Evolutionary conservation across 37 sponge, comb jelly and placozoan species (phyloP).

Genomic region (Ephydatia muelleri): DNA sequence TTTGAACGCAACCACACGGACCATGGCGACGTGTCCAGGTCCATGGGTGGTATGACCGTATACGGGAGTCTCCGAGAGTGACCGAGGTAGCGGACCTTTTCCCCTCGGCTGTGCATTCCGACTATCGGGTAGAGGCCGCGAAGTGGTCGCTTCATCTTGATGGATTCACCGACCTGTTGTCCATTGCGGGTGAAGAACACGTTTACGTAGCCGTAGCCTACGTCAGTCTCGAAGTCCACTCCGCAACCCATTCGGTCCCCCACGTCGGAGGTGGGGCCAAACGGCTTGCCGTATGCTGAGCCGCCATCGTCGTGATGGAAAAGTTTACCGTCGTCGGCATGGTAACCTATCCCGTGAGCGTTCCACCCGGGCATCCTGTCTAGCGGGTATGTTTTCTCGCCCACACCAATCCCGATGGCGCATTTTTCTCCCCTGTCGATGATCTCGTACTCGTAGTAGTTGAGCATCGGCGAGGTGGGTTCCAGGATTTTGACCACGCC

Average conservation of each 20-base stretch:
- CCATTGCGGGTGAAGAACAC: constrained; percentile 92
- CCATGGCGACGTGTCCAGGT: constrained; percentile 32
- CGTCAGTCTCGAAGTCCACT: constrained; percentile 51
- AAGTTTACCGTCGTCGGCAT: constrained; percentile 75
- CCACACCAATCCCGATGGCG: constrained; percentile 70
- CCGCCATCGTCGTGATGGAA: constrained; percentile 71
- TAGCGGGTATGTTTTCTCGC: constrained; percentile 46
- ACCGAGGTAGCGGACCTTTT: constrained; percentile 71
- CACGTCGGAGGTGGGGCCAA: constrained; percentile 64
- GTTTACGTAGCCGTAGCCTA: constrained; percentile 46
- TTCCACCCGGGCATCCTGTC: constrained; percentile 81
- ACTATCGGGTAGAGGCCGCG: constrained; percentile 78
- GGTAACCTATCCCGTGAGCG: constrained; percentile 70
- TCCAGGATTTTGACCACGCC: constrained; percentile 78
- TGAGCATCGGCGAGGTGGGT: constrained; percentile 66
- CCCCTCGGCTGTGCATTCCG: constrained; percentile 81
- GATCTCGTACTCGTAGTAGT: constrained; percentile 80
- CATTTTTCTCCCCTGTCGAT: constrained; percentile 45
- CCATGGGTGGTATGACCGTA: constrained; percentile 56
- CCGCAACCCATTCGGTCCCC: constrained; percentile 86
- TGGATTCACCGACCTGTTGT: constrained; percentile 47
- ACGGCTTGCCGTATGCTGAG: constrained; percentile 54
- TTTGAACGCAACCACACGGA: constrained; percentile 68
- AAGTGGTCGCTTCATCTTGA: constrained; percentile 61
- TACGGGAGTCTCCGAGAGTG: constrained; percentile 44